Base-by-base conservation (phyloP, 2,888 invertebrate genomes). In the Zhuqinia jingwanae region DNA sequence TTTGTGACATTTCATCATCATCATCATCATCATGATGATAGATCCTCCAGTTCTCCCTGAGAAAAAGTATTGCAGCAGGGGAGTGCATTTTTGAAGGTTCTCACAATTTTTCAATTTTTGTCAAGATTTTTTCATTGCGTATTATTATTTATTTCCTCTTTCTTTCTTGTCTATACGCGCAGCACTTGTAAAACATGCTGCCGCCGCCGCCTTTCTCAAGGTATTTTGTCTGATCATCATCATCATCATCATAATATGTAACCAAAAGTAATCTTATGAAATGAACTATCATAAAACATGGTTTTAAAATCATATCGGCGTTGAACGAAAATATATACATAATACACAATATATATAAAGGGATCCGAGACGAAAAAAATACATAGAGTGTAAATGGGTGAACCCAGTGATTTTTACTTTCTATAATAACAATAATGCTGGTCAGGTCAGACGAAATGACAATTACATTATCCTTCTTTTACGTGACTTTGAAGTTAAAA, bases 401-500 rank as follows among this genome's bases (percentile, higher is more conserved):
- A 68, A 45, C 65, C 65, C 65, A 36, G n/a, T 42, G 36, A 65
- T 65, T 42, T 42, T 65, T 77, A 60, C 77, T 77, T 77, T 77
- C 58, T 53, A 77, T 20, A n/a, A n/a, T n/a, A n/a, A n/a, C n/a
- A n/a, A n/a, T n/a, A n/a, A n/a, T 36, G 36, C 36, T 36, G 36
- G 36, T 36, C 8, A 8, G 8, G 36, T 6, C 5, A 36, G 36
- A 36, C 20, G 45, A 47, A 47, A 47, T 25, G 25, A 5, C 45
- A 70, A 42, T 45, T 36, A 25, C 20, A 58, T 20, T 20, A 25
- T 36, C 13, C 20, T 36, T 30, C 53, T 76, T 56, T 68, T 63
- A 25, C 27, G 27, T 78, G 60, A 78, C 78, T 65, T 79, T 79
- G 65, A 77, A 65, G 65, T 79, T 36, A 65, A 65, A 47, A 79